Conservation (phyloP, 2,797 vertebrate genomes). For the Mus minutoides region DNA sequence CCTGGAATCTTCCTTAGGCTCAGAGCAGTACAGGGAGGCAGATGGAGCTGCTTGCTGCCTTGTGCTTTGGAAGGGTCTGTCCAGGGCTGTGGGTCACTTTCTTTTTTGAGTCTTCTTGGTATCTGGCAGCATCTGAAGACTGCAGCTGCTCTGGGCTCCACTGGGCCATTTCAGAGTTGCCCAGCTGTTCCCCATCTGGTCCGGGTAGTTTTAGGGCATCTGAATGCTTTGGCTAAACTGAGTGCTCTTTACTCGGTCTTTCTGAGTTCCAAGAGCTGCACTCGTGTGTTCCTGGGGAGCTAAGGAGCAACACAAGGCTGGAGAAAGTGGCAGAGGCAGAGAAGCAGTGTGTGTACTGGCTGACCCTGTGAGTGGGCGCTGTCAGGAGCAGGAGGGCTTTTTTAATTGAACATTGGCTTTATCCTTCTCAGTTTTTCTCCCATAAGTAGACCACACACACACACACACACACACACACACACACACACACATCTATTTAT, state of each 20-base stretch:
- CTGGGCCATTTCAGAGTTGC: slow-evolving; percentile 9
- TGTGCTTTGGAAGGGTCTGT: neutral
- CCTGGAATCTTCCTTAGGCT: neutral
- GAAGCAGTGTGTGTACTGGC: neutral
- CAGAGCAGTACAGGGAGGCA: neutral
- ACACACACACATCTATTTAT: neutral
- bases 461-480: no score
- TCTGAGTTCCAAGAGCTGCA: neutral
- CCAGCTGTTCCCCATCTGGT: neutral
- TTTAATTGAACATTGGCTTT: neutral
- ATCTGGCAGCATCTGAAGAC: neutral
- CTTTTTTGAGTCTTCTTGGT: neutral
- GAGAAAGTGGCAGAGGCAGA: neutral
- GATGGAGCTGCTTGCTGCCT: neutral
- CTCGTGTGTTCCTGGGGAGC: neutral
- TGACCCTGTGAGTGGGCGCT: neutral
- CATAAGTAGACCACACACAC: no score
- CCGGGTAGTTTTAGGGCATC: neutral
- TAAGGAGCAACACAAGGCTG: neutral
- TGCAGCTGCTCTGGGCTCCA: neutral
- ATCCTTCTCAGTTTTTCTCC: neutral
- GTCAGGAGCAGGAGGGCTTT: neutral
- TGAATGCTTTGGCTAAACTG: neutral
- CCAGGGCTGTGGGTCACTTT: neutral
- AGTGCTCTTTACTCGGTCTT: neutral